phyloP scores from a whole-genome alignment of 2,797 vertebrate genomes.

The Enteromius trimaculatus region DNA sequence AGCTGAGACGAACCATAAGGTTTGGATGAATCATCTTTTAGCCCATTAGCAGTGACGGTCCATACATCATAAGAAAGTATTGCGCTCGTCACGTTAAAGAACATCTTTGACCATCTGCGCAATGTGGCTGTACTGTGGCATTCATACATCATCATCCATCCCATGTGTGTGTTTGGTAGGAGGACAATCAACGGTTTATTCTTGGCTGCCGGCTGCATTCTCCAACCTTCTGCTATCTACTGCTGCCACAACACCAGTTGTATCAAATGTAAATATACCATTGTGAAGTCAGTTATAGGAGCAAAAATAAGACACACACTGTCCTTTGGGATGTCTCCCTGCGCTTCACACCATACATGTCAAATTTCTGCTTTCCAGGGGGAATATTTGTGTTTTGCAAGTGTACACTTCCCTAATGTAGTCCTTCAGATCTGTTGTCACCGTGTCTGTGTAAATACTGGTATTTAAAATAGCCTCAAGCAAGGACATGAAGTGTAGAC shows the following conservation, averaged over 20 bases:
- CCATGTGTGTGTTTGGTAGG: slow-evolving; percentile 11
- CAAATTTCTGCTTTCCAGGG: background rate
- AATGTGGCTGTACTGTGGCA: slow-evolving; percentile 23
- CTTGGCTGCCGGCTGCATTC: slow-evolving; percentile 51
- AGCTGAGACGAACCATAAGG: slow-evolving; percentile 15
- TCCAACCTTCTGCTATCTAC: slow-evolving; percentile 46
- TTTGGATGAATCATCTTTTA: slow-evolving; percentile 27
- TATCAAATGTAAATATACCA: slow-evolving; percentile 68
- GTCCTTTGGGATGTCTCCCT: slow-evolving; percentile 28
- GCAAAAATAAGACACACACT: slow-evolving; percentile 38
- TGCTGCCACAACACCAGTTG: slow-evolving; percentile 68
- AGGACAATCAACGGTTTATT: slow-evolving; percentile 44
- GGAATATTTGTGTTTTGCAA: slow-evolving; percentile 5
- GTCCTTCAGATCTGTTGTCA: slow-evolving; percentile 14
- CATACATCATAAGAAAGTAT: slow-evolving; percentile 22
- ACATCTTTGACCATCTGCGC: slow-evolving; percentile 24
- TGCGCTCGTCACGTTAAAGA: slow-evolving; percentile 19
- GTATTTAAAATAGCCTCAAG: slow-evolving; percentile 21
- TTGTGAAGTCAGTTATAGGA: slow-evolving; percentile 48
- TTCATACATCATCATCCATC: slow-evolving; percentile 14
- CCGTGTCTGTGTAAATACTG: slow-evolving; percentile 19
- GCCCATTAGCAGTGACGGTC: slow-evolving; percentile 29
- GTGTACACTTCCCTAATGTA: slow-evolving; percentile 3
- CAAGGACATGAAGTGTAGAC: background rate
- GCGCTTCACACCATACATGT: slow-evolving; percentile 20